Percentiles rank a stretch among this genome's conserved stretches.
phyloP scores from a whole-genome alignment of 2,797 vertebrate genomes.

The Pelodytes ibericus region DNA sequence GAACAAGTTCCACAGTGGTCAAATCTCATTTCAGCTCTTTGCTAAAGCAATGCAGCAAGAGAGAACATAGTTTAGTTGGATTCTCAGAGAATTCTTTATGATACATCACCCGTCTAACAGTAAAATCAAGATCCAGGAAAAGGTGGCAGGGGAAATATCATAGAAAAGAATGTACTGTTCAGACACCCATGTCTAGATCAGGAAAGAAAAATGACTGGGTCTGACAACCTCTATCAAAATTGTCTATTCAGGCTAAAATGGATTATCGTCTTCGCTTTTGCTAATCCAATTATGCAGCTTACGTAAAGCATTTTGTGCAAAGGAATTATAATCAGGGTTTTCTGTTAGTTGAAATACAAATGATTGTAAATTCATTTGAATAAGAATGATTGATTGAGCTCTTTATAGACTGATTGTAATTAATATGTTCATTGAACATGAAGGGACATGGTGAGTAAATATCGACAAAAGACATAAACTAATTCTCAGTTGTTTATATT shows the following conservation, averaged over 20 bases:
- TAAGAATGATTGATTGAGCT: conserved; percentile 8
- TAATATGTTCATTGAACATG: not conserved
- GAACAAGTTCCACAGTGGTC: conserved; percentile 59
- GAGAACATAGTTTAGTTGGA: not conserved
- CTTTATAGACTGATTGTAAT: not conserved
- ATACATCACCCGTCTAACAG: not conserved
- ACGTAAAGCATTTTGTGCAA: conserved; percentile 45
- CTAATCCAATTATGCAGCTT: conserved; percentile 58
- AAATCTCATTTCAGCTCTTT: conserved; percentile 58
- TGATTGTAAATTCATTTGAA: conserved; percentile 22
- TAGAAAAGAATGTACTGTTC: conserved; percentile 1
- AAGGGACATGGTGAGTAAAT: not conserved
- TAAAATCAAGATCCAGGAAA: conserved; percentile 1
- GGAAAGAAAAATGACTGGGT: conserved; percentile 21
- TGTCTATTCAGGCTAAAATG: conserved; percentile 40
- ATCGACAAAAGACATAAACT: no score
- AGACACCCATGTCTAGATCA: conserved; percentile 1
- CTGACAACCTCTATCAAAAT: conserved; percentile 26
- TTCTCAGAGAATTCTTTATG: not conserved
- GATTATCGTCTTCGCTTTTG: conserved; percentile 52
- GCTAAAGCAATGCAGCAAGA: not conserved
- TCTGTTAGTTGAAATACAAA: conserved; percentile 48
- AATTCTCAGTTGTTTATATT: no score
- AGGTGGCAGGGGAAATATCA: not conserved
- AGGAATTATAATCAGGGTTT: conserved; percentile 40